phyloP scores from a whole-genome alignment of 2,113 vertebrate species.

The Phyllostomus discolor region DNA sequence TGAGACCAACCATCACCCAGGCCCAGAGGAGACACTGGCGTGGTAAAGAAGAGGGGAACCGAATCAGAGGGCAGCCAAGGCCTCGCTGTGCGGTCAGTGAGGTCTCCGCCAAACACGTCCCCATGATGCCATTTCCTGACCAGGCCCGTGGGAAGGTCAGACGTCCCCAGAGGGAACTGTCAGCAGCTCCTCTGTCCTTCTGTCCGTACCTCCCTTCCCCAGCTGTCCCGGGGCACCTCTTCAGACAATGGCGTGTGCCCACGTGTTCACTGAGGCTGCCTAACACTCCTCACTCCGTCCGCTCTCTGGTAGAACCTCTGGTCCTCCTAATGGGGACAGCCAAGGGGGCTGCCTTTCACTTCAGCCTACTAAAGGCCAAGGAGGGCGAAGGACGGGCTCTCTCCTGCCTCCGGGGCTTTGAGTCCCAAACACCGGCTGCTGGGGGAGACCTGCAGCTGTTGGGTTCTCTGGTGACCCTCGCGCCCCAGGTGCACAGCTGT shows the following conservation, averaged over 20 bases:
- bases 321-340: not conserved
- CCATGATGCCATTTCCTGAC: not conserved
- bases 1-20: not conserved
- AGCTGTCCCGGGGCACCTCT: not conserved
- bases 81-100: not conserved
- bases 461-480: not conserved
- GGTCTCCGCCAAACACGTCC: not conserved
- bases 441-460: not conserved
- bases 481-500: not conserved
- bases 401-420: not conserved
- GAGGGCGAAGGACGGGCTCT: not conserved
- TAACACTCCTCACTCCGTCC: not conserved
- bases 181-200: not conserved
- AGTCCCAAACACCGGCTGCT: not conserved
- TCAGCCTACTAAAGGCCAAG: not conserved
- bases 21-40: not conserved
- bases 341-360: not conserved
- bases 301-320: not conserved
- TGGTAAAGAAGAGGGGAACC: not conserved
- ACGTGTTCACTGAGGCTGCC: not conserved
- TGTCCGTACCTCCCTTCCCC: not conserved
- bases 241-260: not conserved
- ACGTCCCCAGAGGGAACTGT: not conserved
- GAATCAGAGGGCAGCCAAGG: not conserved
- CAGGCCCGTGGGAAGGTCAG: not conserved